A percentile compares a stretch with the other conserved stretches of the same genome.
phyloP scores from a whole-genome alignment of 2,888 invertebrate genomes.

The Hydraecia micacea region DNA sequence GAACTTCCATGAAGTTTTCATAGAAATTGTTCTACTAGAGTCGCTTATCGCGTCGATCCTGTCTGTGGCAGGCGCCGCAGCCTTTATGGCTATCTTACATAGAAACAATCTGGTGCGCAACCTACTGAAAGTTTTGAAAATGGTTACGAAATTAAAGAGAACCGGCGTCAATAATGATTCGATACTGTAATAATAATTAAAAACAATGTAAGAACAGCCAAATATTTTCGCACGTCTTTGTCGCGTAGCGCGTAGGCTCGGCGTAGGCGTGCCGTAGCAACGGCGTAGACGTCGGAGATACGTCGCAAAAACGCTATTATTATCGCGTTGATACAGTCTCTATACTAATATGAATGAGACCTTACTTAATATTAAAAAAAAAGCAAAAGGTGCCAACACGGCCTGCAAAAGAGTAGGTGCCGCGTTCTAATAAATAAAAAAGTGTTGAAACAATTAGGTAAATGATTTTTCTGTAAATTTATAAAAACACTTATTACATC shows the following conservation, averaged over 20 bases:
- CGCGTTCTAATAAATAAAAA: background rate
- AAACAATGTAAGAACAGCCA: background rate
- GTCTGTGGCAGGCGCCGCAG: background rate
- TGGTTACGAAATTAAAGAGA: background rate
- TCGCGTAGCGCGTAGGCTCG: background rate
- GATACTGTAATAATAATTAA: background rate
- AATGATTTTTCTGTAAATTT: too few species aligned
- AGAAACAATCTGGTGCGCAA: background rate
- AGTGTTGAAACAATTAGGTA: too few species aligned
- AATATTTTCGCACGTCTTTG: background rate
- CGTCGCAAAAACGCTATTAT: background rate
- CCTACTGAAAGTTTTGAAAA: background rate
- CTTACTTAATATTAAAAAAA: too few species aligned
- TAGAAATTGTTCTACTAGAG: background rate
- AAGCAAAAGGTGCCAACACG: background rate
- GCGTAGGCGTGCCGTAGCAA: background rate
- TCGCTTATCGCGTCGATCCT: background rate
- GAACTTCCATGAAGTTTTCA: background rate
- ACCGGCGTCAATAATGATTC: background rate
- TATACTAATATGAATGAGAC: background rate
- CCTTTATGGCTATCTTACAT: background rate
- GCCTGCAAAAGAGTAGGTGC: background rate
- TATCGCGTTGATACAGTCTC: background rate
- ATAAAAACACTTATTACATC: slow-evolving; percentile 22
- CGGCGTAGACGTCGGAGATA: background rate